phyloP scores from a whole-genome alignment of 2,888 invertebrate genomes.

The Synergus umbraculus region DNA sequence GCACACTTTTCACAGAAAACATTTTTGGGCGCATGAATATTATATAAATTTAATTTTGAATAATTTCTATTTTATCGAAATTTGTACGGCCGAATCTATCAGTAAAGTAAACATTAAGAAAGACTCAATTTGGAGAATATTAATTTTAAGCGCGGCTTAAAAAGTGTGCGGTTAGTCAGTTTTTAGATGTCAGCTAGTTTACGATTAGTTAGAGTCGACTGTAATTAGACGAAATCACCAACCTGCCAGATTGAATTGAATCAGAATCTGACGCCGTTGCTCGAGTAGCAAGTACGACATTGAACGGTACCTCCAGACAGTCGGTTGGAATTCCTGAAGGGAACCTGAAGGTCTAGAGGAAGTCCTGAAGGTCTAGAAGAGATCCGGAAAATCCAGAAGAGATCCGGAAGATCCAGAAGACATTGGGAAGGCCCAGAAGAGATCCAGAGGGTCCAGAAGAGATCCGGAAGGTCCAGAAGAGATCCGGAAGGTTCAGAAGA shows the following conservation, averaged over 20 bases:
- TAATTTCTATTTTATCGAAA: too few relatives aligned
- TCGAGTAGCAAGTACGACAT: constrained; percentile 31
- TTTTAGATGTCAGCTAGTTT: too few relatives aligned
- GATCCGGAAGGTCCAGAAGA: not conserved
- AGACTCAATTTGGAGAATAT: too few relatives aligned
- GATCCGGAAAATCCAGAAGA: not conserved
- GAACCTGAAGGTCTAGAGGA: not conserved
- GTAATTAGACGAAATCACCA: constrained; percentile 41
- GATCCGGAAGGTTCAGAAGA: not conserved
- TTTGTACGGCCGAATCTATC: too few relatives aligned
- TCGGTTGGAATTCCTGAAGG: not conserved
- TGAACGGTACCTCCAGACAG: constrained; percentile 36
- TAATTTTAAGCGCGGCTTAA: too few relatives aligned
- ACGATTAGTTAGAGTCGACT: too few relatives aligned
- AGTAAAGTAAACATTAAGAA: too few relatives aligned
- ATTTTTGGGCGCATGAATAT: too few relatives aligned
- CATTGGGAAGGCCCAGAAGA: not conserved
- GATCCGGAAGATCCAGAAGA: not conserved
- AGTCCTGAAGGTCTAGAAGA: not conserved
- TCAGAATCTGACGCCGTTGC: constrained; percentile 41
- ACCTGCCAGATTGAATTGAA: constrained; percentile 39
- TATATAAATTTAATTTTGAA: too few relatives aligned
- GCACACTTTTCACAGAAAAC: too few relatives aligned
- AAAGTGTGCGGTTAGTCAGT: too few relatives aligned
- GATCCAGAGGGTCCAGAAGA: not conserved